Base-by-base conservation (phyloP, 2,888 invertebrate species). In the Perizoma flavofasciatum region DNA sequence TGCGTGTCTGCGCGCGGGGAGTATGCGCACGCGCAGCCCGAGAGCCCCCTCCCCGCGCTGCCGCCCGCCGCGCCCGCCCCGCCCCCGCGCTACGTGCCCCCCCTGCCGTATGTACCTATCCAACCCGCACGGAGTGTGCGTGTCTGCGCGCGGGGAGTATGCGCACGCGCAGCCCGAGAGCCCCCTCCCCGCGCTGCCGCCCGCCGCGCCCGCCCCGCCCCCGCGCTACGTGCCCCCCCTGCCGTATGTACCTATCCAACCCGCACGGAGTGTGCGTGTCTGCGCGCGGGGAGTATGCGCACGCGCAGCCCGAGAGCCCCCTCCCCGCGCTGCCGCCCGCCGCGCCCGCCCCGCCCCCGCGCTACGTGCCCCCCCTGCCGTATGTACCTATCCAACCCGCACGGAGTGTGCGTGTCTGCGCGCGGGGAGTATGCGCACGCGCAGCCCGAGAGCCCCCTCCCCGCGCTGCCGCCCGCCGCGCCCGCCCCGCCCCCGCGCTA, bases 181-280 rank as follows among this genome's bases (percentile, higher is more conserved):
- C 58, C 92, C 94, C 4, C 82, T 88, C 74, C 85, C 93, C 10
- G 68, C 82, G 53, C 75, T 76, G 63, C 71, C 71, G 53, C 55
- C 73, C 37, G 52, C 66, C 51, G 57, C 69, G 55, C 67, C n/a
- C 40, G 4, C 8, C 64, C 59, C 39, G 48, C 71, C 72, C 50
- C 74, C 74, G 34, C 57, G 77, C 0, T 81, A 73, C 63, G 74
- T 77, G 72, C 83, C 85, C 10, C 82, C 76, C 0, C 72, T 85
- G 3, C 85, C 86, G 86, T 86, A 22, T 61, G 68, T 64, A 39
- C 4, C 55, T 4, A 2, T 37, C 98, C 6, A 98, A 97, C 92
- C 98, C 98, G 9, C 97, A 98, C 79, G 97, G 96, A 44, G 94
- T 98, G 64, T 95, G 96, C 67, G 85, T 98, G 67, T 98, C 96